A percentile compares a stretch with the other conserved stretches of the same genome.
phyloP scores from a whole-genome alignment of 2,113 vertebrate genomes.

The Thalassoma bifasciatum region DNA sequence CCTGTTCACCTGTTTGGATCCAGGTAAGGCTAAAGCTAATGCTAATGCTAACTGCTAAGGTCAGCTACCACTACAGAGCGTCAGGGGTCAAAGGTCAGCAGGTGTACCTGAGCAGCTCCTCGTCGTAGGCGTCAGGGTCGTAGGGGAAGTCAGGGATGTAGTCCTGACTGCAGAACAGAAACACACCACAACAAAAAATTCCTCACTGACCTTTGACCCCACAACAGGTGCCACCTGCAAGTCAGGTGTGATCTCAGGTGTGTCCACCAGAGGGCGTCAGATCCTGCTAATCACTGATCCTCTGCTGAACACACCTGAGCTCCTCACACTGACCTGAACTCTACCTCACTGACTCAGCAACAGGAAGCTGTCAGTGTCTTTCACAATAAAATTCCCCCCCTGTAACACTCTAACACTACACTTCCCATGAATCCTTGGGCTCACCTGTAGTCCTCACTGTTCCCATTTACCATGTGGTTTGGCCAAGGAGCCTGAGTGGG shows the following conservation, averaged over 20 bases:
- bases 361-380: background rate
- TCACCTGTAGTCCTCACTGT: slow-evolving; percentile 81
- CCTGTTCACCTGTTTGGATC: too few relatives aligned
- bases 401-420: slow-evolving; percentile 12
- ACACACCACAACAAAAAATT: slow-evolving; percentile 3
- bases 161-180: slow-evolving; percentile 74
- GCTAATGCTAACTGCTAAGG: too few relatives aligned
- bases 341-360: background rate
- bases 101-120: slow-evolving; percentile 79
- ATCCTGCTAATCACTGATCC: background rate
- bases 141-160: slow-evolving; percentile 76
- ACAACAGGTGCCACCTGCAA: background rate
- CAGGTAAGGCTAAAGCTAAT: too few relatives aligned
- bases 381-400: background rate
- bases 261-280: background rate
- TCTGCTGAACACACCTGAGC: background rate
- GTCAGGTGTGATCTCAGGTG: background rate
- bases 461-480: slow-evolving; percentile 73
- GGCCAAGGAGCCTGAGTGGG: slow-evolving; percentile 66
- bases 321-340: background rate
- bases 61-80: too few relatives aligned
- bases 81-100: background rate
- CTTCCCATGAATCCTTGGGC: slow-evolving; percentile 25
- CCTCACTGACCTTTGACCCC: background rate
- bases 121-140: slow-evolving; percentile 66